Base-by-base conservation (phyloP, 2,888 invertebrate genomes). In the Colostygia pectinataria region DNA sequence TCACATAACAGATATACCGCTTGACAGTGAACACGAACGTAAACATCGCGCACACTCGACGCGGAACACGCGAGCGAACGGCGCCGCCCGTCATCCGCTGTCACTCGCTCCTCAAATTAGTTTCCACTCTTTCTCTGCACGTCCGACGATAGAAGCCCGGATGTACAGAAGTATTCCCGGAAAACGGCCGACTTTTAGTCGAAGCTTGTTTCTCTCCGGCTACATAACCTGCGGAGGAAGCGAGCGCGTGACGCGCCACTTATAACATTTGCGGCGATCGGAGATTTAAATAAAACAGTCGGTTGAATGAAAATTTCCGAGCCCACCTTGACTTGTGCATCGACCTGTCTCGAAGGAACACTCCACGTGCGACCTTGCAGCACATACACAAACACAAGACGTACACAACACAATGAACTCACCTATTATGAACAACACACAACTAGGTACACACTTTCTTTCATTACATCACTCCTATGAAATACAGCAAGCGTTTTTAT, bases 261-360 rank as follows among this genome's bases (percentile, higher is more conserved):
- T 74, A 70, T 64, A 70, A 65, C 55, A 80, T 78, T 77, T 80
- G 79, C 81, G 78, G 71, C 71, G 63, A 71, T 74, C 66, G 67
- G 47, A 66, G 83, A 77, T 85, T 78, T 79, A 88, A 88, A 88
- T 88, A 88, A 83, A 85, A 81, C 80, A 71, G 74, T 72, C 77
- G 73, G 68, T 80, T 87, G 86, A 88, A 88, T 87, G 88, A 87
- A 83, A 79, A 77, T 82, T 81, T 80, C 78, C 78, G 80, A 69
- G 74, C 68, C 81, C 78, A 85, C 84, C 86, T 84, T 84, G 84
- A 80, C 86, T 84, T 84, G 88, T 85, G 85, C 86, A 84, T 80
- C 88, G 85, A 84, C 87, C 86, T 79, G 80, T 77, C 77, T 68
- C 70, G 79, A 77, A 77, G 68, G 73, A 75, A 73, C 69, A 74